Evolutionary conservation across 2,797 vertebrate genomes (phyloP).

Genomic region (Otus scops): DNA sequence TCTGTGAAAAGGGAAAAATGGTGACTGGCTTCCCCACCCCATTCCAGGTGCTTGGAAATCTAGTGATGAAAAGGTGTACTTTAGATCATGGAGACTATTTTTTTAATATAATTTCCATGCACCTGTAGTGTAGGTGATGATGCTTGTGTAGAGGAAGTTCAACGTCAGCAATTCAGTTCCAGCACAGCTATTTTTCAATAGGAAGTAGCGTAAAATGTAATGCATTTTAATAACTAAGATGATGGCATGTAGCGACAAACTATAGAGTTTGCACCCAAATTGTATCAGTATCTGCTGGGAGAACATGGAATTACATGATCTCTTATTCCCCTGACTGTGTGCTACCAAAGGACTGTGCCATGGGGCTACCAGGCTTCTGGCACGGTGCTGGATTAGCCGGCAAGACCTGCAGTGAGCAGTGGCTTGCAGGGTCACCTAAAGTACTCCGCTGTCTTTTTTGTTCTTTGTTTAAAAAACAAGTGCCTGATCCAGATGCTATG

Average conservation of each 20-base stretch:
- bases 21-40: background rate
- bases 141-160: background rate
- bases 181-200: background rate
- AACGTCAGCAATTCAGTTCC: background rate
- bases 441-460: background rate
- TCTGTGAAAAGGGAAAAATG: background rate
- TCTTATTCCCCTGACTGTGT: rapidly evolving
- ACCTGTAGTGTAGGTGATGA: background rate
- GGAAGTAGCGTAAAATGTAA: background rate
- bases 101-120: background rate
- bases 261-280: background rate
- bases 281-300: rapidly evolving
- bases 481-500: background rate
- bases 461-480: background rate
- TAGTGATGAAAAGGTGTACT: background rate
- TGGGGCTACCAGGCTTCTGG: background rate
- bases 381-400: rapidly evolving
- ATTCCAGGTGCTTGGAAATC: background rate
- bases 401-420: background rate
- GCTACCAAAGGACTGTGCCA: rapidly evolving
- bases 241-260: background rate
- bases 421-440: background rate
- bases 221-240: background rate
- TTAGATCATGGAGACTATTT: background rate
- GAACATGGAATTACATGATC: rapidly evolving